phyloP scores from a whole-genome alignment of 1,140 invertebrate species.

The Drosophila baimaii region DNA sequence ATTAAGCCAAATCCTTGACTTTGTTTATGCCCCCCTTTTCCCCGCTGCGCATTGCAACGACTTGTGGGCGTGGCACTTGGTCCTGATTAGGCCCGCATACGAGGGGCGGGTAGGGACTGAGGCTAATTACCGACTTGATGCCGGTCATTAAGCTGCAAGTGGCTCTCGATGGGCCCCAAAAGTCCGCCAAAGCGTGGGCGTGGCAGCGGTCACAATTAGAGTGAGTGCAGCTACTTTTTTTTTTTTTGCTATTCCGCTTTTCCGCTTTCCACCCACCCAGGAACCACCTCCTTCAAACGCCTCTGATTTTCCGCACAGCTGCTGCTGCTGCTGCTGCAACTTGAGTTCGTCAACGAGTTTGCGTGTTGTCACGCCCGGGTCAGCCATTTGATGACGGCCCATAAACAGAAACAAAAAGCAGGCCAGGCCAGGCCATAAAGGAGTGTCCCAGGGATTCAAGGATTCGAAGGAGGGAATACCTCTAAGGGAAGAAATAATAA shows the following conservation, averaged over 20 bases:
- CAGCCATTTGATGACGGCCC: slow-evolving; percentile 29
- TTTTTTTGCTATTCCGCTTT: no score
- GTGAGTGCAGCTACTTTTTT: slow-evolving; percentile 33
- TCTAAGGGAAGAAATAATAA: background rate
- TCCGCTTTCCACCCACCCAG: no score
- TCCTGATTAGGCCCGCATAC: slow-evolving; percentile 37
- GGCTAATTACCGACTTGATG: slow-evolving; percentile 41
- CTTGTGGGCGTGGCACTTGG: slow-evolving; percentile 5
- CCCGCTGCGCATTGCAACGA: slow-evolving; percentile 1
- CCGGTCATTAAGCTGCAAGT: slow-evolving; percentile 39
- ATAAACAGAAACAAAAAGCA: slow-evolving; percentile 37
- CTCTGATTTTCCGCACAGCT: slow-evolving; percentile 16
- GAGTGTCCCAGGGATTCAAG: background rate
- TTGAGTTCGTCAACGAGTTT: slow-evolving; percentile 35
- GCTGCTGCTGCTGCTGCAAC: background rate
- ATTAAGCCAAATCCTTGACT: slow-evolving; percentile 6
- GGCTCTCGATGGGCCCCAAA: slow-evolving; percentile 14
- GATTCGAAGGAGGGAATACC: background rate
- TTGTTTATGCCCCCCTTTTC: slow-evolving; percentile 3
- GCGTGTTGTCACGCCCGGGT: slow-evolving; percentile 42
- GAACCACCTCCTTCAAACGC: background rate
- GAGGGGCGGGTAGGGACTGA: background rate
- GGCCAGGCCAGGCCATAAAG: background rate
- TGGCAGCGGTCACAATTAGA: slow-evolving; percentile 44
- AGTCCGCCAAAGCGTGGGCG: slow-evolving; percentile 22